phyloP scores from a whole-genome alignment of 2,888 invertebrate species.

The Hydriomena furcata region DNA sequence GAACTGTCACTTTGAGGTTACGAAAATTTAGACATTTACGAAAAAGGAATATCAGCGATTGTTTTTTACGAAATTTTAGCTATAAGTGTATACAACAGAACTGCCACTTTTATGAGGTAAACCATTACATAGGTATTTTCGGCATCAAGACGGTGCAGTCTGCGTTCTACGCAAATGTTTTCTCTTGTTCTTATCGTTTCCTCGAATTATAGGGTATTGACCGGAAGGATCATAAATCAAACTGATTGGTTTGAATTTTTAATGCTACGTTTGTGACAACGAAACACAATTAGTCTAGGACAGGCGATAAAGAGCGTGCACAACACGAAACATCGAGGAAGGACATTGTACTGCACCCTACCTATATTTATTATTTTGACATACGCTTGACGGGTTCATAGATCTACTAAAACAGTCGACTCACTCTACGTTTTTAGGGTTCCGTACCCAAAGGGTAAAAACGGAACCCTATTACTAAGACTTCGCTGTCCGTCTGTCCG shows the following conservation, averaged over 20 bases:
- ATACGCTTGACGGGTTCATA: background rate
- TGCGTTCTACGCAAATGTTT: slow-evolving; percentile 37
- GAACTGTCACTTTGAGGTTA: no score
- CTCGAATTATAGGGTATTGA: slow-evolving; percentile 33
- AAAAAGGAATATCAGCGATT: no score
- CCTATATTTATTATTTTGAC: background rate
- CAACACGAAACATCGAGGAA: slow-evolving; percentile 48
- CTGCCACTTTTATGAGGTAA: no score
- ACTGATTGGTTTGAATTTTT: slow-evolving; percentile 25
- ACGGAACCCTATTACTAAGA: no score
- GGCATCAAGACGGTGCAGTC: background rate
- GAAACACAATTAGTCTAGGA: slow-evolving; percentile 33
- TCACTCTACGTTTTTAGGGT: background rate
- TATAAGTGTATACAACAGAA: no score
- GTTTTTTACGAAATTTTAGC: no score
- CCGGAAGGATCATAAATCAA: slow-evolving; percentile 37
- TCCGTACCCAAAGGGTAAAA: no score
- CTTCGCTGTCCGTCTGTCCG: no score
- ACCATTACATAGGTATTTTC: no score
- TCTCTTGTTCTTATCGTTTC: slow-evolving; percentile 14
- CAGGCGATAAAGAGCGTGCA: slow-evolving; percentile 28
- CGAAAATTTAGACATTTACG: no score
- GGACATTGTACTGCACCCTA: slow-evolving; percentile 51
- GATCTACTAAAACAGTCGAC: slow-evolving; percentile 1
- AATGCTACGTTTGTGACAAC: slow-evolving; percentile 24